Evolutionary conservation across 2,888 invertebrate species (phyloP), one percentile per base, ranked within the genome.

Genomic region (Drosophila prolongata): DNA sequence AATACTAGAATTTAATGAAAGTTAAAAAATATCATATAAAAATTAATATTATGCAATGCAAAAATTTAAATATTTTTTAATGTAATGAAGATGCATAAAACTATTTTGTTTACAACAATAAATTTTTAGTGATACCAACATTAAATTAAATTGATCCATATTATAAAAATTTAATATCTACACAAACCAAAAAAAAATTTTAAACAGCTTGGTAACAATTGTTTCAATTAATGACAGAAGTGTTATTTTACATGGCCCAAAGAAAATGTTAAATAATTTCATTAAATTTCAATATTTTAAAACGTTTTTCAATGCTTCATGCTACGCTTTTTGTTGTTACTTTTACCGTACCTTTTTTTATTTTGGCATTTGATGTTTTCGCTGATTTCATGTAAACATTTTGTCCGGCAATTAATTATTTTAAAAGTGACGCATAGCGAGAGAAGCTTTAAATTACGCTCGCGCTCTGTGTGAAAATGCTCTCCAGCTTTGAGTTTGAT

Each of bases 391-490:
- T 60, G 61, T 62, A 43, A 75, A 69, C 65, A 79, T 71, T 77
- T 79, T 76, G 76, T 71, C 73, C 52, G 61, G 66, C 75, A 73
- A 87, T 84, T 79, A 77, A 78, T 81, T 81, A 84, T 73, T 68
- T 49, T 61, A 49, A 74, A 72, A 75, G 68, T 67, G 78, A 80
- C 81, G 70, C 85, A 84, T 74, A 61, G 53, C 38, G 35, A 40
- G 56, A 49, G 52, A 14, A n/a, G 62, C 52, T 34, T 44, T 37
- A 13, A 10, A n/a, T 46, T 46, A 13, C 49, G 37, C 30, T 35
- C 34, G 14, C 6, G 9, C 11, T 52, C 14, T 30, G 6, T 11
- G 34, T 38, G 53, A 40, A 54, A 60, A 58, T 24, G 46, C 50
- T 72, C 71, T 71, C 64, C 65, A 57, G 71, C 54, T 56, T 57